Base-by-base conservation (phyloP, 53 echinoderm and acorn worm genomes). In the Apostichopus leukothele region DNA sequence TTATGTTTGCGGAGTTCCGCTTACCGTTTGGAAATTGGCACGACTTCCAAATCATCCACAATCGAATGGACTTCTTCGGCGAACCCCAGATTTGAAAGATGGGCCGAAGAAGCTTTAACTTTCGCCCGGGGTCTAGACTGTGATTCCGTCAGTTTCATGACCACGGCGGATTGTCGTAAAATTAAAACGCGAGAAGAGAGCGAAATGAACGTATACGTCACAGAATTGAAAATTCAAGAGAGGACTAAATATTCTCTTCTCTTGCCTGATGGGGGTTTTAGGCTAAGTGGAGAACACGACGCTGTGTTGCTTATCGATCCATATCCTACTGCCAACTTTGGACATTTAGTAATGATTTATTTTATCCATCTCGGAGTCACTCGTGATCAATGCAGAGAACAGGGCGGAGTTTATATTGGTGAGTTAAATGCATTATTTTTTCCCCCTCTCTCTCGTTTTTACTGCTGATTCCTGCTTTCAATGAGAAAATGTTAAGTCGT, bases 331-430 rank as follows among this genome's bases (percentile, higher is more conserved):
- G 98, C 94, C 6, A 91, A 92, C 86, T 98, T 98, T 81, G 98
- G 98, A 10, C 98, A 98, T 88, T 91, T 98, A 39, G 98, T 98
- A 51, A 5, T 98, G 39, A 93, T 98, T 55, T 98, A 94, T 89
- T 94, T 89, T 6, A 79, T 96, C 76, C 90, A 96, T 71, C 89
- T 93, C 75, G 92, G 92, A 83, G 88, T 92, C 52, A 90, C 89
- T n/a, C 86, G 88, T 16, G 98, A 94, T 68, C 79, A 87, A 18
- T 98, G 98, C 66, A 87, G 85, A 57, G 92, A 90, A 52, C 74
- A 91, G 26, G 86, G 88, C 10, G 93, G 92, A 74, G 90, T 88
- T 83, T 96, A 93, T 79, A 75, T 94, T 11, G 96, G 96, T 96
- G 75, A 94, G 94, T 90, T 23, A 51, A 18, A 39, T 39, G 39